These are phyloP conservation scores for Pyrrhosoma nymphula DNA, from an alignment of 2,888 invertebrate species.

Conservation along the genomic window DNA sequence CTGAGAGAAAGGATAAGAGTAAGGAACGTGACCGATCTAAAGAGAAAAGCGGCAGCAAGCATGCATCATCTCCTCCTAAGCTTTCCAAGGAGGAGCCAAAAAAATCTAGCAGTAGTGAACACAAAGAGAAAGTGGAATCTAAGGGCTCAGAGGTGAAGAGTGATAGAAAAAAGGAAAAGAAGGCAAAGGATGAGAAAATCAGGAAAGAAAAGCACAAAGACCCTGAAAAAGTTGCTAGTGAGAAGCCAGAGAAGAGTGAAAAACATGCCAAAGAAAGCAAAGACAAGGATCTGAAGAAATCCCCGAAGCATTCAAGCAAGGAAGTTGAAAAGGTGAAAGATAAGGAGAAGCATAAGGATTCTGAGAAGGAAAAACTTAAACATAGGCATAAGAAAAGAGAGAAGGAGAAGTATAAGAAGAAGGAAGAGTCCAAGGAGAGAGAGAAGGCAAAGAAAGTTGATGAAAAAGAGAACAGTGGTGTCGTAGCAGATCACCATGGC, in stretches of 20 bases:
- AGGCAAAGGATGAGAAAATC: conserved; percentile 69
- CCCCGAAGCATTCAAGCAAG: conserved; percentile 64
- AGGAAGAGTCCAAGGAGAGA: conserved; percentile 79
- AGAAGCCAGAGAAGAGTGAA: conserved; percentile 70
- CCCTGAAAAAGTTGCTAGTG: conserved; percentile 78
- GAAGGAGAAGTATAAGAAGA: conserved; percentile 80
- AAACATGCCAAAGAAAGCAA: conserved; percentile 76
- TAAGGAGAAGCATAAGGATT: conserved; percentile 71
- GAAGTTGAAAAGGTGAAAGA: conserved; percentile 69
- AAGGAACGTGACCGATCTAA: conserved; percentile 77
- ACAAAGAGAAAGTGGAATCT: conserved; percentile 69
- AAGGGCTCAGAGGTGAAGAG: conserved; percentile 68
- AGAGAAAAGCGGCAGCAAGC: conserved; percentile 78
- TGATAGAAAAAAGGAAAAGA: conserved; percentile 81
- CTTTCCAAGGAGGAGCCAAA: conserved; percentile 76
- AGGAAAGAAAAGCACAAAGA: conserved; percentile 84
- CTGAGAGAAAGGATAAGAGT: conserved; percentile 78
- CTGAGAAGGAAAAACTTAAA: conserved; percentile 75
- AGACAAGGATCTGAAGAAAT: conserved; percentile 72
- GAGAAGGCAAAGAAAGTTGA: conserved; percentile 80
- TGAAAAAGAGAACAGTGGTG: conserved; percentile 84
- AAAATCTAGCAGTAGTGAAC: conserved; percentile 73
- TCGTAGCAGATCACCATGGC: conserved; percentile 83
- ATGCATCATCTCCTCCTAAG: conserved; percentile 74
- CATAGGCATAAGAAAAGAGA: conserved; percentile 75